Conservation (phyloP, 2,113 vertebrate species). For the Sebastes fasciatus region DNA sequence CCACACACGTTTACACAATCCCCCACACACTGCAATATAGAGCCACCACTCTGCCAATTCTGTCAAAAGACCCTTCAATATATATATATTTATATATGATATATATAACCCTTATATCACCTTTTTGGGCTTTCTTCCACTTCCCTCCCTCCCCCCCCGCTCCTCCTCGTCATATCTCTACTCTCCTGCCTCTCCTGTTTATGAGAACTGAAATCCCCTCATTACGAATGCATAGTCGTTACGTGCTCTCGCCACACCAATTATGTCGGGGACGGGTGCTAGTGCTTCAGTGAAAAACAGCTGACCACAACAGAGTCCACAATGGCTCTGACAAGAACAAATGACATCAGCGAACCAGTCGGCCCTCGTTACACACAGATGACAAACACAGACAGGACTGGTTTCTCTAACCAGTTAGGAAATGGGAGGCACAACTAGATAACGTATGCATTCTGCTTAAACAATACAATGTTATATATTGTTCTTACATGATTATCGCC, state of each 20-base stretch:
- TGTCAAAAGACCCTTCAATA: conserved; percentile 44
- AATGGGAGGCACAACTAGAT: background rate
- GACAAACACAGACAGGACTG: conserved; percentile 23
- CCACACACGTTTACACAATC: conserved; percentile 4
- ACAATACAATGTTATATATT: background rate
- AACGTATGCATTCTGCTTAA: background rate
- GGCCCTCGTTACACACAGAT: conserved; percentile 31
- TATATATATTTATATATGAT: background rate
- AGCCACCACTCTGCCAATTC: conserved; percentile 42
- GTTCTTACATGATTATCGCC: too few relatives aligned
- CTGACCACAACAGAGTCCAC: conserved; percentile 61
- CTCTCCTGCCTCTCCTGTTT: conserved; percentile 49
- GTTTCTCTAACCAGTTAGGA: conserved; percentile 12
- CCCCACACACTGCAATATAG: conserved; percentile 27
- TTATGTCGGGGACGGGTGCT: conserved; percentile 51
- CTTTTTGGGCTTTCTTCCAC: conserved; percentile 29
- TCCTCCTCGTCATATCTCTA: conserved; percentile 24
- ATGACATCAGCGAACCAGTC: conserved; percentile 53
- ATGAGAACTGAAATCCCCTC: conserved; percentile 55
- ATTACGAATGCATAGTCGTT: conserved; percentile 66
- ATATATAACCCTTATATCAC: conserved; percentile 17
- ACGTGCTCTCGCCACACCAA: conserved; percentile 59
- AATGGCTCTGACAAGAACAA: conserved; percentile 63
- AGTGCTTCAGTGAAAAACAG: conserved; percentile 50
- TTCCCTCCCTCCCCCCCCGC: conserved; percentile 13